Conservation (phyloP, 2,888 invertebrate genomes). For the Cybosia mesomella region DNA sequence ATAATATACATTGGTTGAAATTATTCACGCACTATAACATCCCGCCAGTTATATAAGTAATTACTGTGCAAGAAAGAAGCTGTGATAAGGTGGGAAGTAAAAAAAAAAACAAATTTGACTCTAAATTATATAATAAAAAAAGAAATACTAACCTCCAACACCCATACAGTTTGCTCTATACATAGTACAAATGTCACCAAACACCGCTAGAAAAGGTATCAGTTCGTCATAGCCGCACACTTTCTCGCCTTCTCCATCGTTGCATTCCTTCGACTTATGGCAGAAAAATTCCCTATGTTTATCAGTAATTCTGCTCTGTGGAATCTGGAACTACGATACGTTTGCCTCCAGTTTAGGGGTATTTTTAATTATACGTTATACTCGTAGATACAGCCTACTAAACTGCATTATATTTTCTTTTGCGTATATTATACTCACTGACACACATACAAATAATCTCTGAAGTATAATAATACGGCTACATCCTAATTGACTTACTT, state of each 20-base stretch:
- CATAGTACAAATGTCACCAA: slow-evolving; percentile 62
- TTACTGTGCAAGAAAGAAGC: neutral
- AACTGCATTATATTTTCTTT: no score
- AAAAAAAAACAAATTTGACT: neutral
- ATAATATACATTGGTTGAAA: no score
- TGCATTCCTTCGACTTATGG: slow-evolving; percentile 44
- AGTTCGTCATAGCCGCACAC: slow-evolving; percentile 63
- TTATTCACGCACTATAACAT: no score
- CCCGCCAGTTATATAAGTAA: no score
- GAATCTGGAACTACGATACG: neutral
- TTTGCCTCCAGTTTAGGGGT: neutral
- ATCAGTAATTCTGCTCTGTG: neutral
- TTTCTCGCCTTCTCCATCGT: slow-evolving; percentile 30
- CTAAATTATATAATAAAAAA: neutral
- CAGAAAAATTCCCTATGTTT: slow-evolving; percentile 3
- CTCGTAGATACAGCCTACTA: no score
- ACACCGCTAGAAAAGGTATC: slow-evolving; percentile 52
- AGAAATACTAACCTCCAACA: slow-evolving; percentile 58
- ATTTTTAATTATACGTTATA: no score
- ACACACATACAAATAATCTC: no score
- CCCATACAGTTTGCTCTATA: slow-evolving; percentile 61
- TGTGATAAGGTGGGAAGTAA: neutral
- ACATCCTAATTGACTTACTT: no score
- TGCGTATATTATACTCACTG: no score
- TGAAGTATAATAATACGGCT: no score